phyloP scores from a whole-genome alignment of 2,113 vertebrate genomes.

The Crotalus tigris region DNA sequence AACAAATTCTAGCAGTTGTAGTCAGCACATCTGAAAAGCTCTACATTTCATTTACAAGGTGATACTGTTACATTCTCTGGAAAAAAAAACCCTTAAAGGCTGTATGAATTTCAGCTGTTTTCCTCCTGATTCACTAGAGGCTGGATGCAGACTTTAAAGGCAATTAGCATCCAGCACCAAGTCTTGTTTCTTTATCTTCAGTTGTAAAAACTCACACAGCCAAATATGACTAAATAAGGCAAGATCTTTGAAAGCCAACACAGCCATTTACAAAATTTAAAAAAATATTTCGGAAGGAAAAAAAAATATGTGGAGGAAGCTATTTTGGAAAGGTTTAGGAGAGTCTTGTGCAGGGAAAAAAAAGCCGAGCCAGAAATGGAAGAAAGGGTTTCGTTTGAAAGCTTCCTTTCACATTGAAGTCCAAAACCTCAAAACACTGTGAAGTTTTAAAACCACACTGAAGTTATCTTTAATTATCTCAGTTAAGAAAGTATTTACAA shows the following conservation, averaged over 20 bases:
- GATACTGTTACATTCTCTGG: too few species aligned
- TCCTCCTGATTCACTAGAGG: not conserved
- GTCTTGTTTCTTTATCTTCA: not conserved
- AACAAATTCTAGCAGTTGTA: not conserved
- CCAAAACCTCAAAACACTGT: not conserved
- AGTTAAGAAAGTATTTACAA: not conserved
- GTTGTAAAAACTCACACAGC: constrained; percentile 11
- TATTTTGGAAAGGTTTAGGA: not conserved
- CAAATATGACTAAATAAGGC: constrained; percentile 33
- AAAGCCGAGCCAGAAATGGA: not conserved
- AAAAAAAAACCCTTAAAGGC: rapidly evolving
- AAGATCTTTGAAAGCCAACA: not conserved
- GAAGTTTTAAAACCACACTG: not conserved
- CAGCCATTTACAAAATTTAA: not conserved
- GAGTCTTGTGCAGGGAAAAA: constrained; percentile 15
- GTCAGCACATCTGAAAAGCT: not conserved
- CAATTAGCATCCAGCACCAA: not conserved
- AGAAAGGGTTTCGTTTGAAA: constrained; percentile 38
- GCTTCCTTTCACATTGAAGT: not conserved
- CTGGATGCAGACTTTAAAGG: not conserved
- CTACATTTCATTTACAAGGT: not conserved
- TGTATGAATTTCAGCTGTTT: constrained; percentile 7
- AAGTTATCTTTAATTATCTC: not conserved
- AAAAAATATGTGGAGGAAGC: not conserved
- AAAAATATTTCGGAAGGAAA: not conserved